Base-by-base conservation (phyloP, 1,140 invertebrate species). In the Asobara japonica region DNA sequence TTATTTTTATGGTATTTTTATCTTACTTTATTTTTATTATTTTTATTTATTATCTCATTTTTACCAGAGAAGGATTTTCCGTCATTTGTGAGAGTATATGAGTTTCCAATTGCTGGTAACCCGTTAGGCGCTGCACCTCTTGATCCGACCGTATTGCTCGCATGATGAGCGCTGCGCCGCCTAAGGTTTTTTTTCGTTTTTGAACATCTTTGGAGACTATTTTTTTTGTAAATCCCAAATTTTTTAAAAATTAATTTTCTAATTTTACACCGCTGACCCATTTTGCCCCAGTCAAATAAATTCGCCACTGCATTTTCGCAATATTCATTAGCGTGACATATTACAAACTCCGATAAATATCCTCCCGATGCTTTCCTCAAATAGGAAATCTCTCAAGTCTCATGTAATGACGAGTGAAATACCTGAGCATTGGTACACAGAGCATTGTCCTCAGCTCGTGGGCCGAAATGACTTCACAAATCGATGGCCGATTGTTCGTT, bases 341-440 rank as follows among this genome's bases (percentile, higher is more conserved):
- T 56, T 25, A 56, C 18, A 8, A 56, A 56, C 22, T 25, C 51
- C 20, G 13, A 25, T 18, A 56, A 56, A 56, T 27, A 10, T 56
- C 18, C 22, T 56, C 51, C 2, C 22, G 22, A 18, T n/a, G 18
- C 13, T 56, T 56, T 56, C 22, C 22, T 56, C 51, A 56, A 56
- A 56, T 56, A 22, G 51, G 22, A 25, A 56, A 56, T 56, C 22
- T 27, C 51, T 27, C 56, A 20, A n/a, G 36, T 65, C 13, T 31
- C 16, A 29, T 65, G 41, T 22, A 71, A 65, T 65, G 41, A 61
- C 61, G 61, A 65, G 36, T 20, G 61, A 45, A 71, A 71, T 71
- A 71, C 69, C 62, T 56, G 65, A 71, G 69, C 65, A 62, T 65
- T 71, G 69, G 64, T 62, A 71, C 62, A 71, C 38, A 45, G 18